Evolutionary conservation across 2,113 vertebrate species (phyloP), one percentile per base, ranked within the genome.

Genomic region (Lutjanus erythropterus): DNA sequence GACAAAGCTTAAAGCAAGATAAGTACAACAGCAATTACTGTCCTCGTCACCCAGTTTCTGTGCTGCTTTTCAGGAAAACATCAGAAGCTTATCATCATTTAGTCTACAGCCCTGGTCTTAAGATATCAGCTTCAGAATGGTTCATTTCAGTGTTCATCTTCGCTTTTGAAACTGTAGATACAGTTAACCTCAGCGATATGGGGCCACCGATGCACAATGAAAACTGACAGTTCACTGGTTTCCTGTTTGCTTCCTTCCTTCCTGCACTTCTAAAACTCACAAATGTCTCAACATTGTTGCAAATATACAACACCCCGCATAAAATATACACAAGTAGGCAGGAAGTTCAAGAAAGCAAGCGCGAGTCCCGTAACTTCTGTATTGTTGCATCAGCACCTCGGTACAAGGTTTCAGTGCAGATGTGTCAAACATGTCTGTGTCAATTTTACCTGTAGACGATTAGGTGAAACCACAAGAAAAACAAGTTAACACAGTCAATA

Each of bases 181-280:
- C 9, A 21, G 59, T 41, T 46, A 25, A 69, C 56, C n/a, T 53
- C 27, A 64, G 65, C n/a, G 11, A 1, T 12, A 31, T 18, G 67
- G 19, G 12, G 29, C 58, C 71, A 50, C 50, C 4, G 39, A 75
- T 47, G 21, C 29, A 59, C 11, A 73, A 52, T 72, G 16, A 67
- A 79, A 75, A 67, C n/a, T 55, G 76, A 73, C 79, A 66, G 72
- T 78, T 85, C 41, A 37, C 70, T 61, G 53, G 64, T 74, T 86
- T 89, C 80, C 75, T 81, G 78, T 42, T 71, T 19, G 2, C 78
- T 81, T 77, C 27, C 77, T 86, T 72, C 77, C 80, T 86, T 35
- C 64, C 70, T 83, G 64, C 53, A 52, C 10, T 23, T 46, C 33
- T 49, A 35, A 60, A 61, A 61, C 6, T 70, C 62, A 56, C 31